Base-by-base conservation (phyloP, 2,113 vertebrate genomes). In the Capreolus pygargus region DNA sequence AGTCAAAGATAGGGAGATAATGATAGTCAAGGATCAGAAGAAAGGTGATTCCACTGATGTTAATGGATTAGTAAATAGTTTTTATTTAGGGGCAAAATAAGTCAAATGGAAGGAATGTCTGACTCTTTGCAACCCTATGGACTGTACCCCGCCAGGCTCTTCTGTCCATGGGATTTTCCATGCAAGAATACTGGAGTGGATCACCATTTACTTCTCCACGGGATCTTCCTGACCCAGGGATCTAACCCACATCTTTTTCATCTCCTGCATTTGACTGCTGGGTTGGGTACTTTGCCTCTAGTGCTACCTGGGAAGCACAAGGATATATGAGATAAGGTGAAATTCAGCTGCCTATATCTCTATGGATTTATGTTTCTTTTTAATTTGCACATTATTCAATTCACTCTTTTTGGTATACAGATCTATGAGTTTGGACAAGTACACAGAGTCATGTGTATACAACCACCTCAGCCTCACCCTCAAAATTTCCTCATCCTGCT, bases 11-110 rank as follows among this genome's bases (percentile, higher is more conserved):
- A 61, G 30, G 15, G 11, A 67, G 52, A 79, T 55, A 74, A 50
- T 52, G 45, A 79, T 58, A 1, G 74, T 30, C 30, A 57, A 76
- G 19, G 33, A 60, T 19, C 19, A 7, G 36, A 64, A 54, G 17
- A 47, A 84, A 61, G 61, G 8, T n/a, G 27, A 36, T 54, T 27
- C 50, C 45, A 27, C 36, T 79, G n/a, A 30, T 39, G 27, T 19
- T 43, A 47, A 91, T 13, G 13, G 8, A 70, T 55, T 83, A 60
- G 23, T 23, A 19, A 82, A 9, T 45, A 33, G 21, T 79, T 91
- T 76, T 97, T 28, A 81, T 64, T 95, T 67, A 91, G 15, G 13
- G 7, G 13, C 4, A 81, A 93, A 90, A 81, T 50, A 89, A 85
- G 30, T 30, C 57, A 95, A 96, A 57, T 36, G 16, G 17, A 94